Base-by-base conservation (phyloP, 2,888 invertebrate species). In the Tiliacea citrago region DNA sequence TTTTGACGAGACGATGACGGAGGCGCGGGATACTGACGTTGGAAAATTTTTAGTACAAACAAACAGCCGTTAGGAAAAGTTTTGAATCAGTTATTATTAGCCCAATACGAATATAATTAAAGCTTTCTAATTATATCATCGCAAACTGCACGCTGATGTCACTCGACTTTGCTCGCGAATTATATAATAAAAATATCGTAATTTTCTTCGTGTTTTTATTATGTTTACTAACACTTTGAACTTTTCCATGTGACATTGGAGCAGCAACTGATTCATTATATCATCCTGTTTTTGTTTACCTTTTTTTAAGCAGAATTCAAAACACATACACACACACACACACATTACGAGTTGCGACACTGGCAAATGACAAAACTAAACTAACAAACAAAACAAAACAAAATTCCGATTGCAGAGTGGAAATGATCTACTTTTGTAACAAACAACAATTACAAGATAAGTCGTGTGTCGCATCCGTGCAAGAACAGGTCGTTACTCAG, bases 31-130 rank as follows among this genome's bases (percentile, higher is more conserved):
- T 75, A 84, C 74, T 58, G 73, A 47, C 78, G 84, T 73, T 75
- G 83, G 86, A 87, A 87, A 86, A 84, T 85, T 89, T 88, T 83
- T 76, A 79, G 82, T 83, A 87, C 79, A 91, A 94, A 94, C 89
- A 93, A 93, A 91, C 90, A 91, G 67, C 77, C 74, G 73, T 42
- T 77, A 71, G 92, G 91, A 92, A 93, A 91, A 81, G 88, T 92
- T 88, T 77, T 72, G 61, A 75, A 75, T 62, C n/a, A 68, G 82
- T 68, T 88, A 87, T 86, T 88, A 83, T 87, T 80, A 83, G 55
- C 51, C 35, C 72, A 78, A 77, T 75, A 55, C 61, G 60, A 77
- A 68, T 68, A 63, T 73, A 68, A 66, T 82, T 73, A 77, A 61
- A 73, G 58, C 24, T 42, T 65, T 61, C 73, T 76, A 78, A 79